phyloP scores from a whole-genome alignment of 2,113 vertebrate genomes.

The Alces alces region DNA sequence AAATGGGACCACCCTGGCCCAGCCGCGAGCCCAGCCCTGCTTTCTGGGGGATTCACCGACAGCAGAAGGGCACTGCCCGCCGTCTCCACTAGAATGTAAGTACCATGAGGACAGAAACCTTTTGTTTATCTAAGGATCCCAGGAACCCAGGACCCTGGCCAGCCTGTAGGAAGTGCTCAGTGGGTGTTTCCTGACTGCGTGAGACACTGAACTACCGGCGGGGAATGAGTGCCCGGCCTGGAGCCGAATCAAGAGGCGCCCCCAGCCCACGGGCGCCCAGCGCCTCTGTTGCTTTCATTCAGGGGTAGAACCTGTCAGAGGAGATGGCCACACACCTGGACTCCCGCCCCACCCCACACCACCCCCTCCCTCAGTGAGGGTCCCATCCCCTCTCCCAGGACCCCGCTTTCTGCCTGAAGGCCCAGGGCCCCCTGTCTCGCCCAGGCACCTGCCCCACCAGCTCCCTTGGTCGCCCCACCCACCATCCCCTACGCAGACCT shows the following conservation, averaged over 20 bases:
- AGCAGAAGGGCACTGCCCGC: rapidly evolving
- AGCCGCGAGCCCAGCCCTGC: not conserved
- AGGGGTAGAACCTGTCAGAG: not conserved
- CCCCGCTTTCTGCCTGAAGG: not conserved
- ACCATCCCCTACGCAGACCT: not conserved
- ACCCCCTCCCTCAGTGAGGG: not conserved
- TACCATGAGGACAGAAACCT: not conserved
- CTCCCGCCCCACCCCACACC: rapidly evolving
- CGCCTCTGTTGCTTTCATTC: not conserved
- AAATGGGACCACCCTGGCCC: not conserved
- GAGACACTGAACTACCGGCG: not conserved
- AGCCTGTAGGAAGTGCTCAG: too few relatives aligned
- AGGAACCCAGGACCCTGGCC: not conserved
- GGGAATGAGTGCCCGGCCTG: not conserved
- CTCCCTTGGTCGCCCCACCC: too few relatives aligned
- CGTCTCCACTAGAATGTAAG: not conserved
- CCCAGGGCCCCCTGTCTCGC: not conserved
- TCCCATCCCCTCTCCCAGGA: not conserved
- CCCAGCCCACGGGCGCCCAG: not conserved
- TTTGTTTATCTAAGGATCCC: not conserved
- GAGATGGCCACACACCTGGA: not conserved
- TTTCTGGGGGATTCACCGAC: not conserved
- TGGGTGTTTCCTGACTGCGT: rapidly evolving
- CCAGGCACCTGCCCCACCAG: not conserved
- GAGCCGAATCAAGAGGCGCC: not conserved